Conservation (phyloP, 2,797 vertebrate species). For the Xyrichtys novacula region DNA sequence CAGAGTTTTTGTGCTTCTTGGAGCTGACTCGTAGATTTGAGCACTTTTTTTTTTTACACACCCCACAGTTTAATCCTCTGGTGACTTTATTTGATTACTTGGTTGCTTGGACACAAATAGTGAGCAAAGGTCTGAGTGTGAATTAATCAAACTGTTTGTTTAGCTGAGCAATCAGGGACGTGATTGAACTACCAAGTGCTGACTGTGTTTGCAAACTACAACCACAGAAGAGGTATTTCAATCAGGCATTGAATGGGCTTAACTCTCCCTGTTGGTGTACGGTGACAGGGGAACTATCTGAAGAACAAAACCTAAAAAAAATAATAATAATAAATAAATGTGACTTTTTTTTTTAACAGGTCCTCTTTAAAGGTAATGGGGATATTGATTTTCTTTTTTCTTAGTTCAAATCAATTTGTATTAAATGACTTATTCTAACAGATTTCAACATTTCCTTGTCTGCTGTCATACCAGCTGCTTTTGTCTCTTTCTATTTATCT, state of each 20-base stretch:
- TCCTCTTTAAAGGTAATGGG: too few species aligned
- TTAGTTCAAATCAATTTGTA: neutral
- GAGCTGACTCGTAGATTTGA: conserved; percentile 5
- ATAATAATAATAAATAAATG: neutral
- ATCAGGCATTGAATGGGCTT: neutral
- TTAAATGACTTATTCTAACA: neutral
- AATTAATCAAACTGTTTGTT: conserved; percentile 5
- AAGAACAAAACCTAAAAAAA: neutral
- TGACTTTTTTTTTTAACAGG: too few species aligned
- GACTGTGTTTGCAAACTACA: conserved; percentile 23
- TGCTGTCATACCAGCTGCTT: neutral
- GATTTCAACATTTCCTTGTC: neutral
- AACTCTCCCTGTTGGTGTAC: neutral
- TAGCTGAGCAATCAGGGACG: neutral
- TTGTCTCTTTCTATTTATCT: neutral
- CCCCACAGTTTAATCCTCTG: neutral
- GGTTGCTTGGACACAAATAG: neutral
- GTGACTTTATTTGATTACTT: neutral
- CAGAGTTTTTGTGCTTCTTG: conserved; percentile 1
- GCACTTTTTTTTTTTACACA: neutral
- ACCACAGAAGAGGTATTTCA: conserved; percentile 7
- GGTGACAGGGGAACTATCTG: neutral
- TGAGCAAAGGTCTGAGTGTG: neutral
- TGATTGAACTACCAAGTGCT: conserved; percentile 28
- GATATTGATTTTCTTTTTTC: too few species aligned